Base-by-base conservation (phyloP, 2,113 vertebrate genomes). In the Cranoglanis bouderius region DNA sequence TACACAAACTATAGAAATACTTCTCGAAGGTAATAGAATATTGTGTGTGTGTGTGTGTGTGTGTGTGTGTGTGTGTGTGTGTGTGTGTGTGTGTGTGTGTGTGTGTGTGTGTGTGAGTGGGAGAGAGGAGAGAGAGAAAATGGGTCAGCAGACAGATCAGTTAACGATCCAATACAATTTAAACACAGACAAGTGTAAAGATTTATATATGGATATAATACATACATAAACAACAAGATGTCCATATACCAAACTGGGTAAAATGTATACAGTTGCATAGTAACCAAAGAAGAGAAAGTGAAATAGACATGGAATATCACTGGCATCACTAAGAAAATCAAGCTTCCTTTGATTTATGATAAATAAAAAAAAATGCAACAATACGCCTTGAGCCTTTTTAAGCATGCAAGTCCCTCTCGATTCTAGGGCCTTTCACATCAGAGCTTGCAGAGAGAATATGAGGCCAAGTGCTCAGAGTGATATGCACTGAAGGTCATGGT, bases 81-180 rank as follows among this genome's bases (percentile, higher is more conserved):
- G 40, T 43, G 40, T 43, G 40, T 43, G 40, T 89, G 21, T 81
- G 93, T 94, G 88, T 91, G 40, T 43, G 40, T 89, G 21, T 81
- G 93, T 94, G 89, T 91, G 40, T 43, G 40, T 43, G 40, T 43
- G 40, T 89, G 21, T 81, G 93, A 93, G 88, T 91, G n/a, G n/a
- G n/a, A n/a, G n/a, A n/a, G n/a, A n/a, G n/a, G n/a, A n/a, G n/a
- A n/a, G n/a, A n/a, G n/a, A n/a, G 92, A 93, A 72, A 72, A 72
- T 93, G 93, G 92, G 93, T 95, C 92, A 93, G 93, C 92, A 95
- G 94, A 94, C 93, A 94, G 93, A 95, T 94, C 93, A 94, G 93
- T 94, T 94, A 94, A 93, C 92, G 91, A 94, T 94, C 38, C 19
- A 75, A 26, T 46, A 24, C 24, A 26, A 46, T 77, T 29, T 46